Evolutionary conservation across 2,888 invertebrate genomes (phyloP).

Genomic region (Ophion costatus): DNA sequence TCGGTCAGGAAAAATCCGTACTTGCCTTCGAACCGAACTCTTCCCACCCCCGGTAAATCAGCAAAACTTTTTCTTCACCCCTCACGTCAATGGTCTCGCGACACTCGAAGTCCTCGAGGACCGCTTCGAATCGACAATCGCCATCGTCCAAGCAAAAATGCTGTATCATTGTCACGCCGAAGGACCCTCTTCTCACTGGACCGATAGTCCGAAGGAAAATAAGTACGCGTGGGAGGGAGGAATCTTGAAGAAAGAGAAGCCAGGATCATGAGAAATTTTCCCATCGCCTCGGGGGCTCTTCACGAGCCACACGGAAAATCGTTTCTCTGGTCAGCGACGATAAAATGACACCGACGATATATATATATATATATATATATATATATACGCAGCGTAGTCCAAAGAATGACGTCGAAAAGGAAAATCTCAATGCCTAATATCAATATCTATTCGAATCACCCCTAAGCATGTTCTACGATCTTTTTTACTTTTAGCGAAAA

Average conservation of each 20-base stretch:
- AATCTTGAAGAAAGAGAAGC: neutral
- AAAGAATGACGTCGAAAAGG: neutral
- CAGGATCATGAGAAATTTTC: constrained; percentile 3
- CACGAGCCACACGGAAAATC: constrained; percentile 32
- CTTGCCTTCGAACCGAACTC: neutral
- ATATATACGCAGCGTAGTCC: neutral
- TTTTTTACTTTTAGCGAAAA: no score
- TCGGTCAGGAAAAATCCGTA: neutral
- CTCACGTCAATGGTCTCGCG: neutral
- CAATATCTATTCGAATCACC: neutral
- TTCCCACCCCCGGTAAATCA: neutral
- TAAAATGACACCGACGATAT: constrained; percentile 35
- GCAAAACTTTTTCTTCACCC: neutral
- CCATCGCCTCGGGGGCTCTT: constrained; percentile 18
- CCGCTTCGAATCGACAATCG: neutral
- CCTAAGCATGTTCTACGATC: neutral
- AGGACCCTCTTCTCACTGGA: constrained; percentile 22
- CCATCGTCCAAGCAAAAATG: constrained; percentile 2
- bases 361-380: neutral
- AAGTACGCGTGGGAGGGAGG: neutral
- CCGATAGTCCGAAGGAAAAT: constrained; percentile 26
- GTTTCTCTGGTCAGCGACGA: constrained; percentile 49
- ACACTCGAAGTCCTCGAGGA: neutral
- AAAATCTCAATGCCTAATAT: neutral
- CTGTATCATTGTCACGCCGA: constrained; percentile 22